Base-by-base conservation (phyloP, 2,797 vertebrate species). In the Serranus cabrilla region DNA sequence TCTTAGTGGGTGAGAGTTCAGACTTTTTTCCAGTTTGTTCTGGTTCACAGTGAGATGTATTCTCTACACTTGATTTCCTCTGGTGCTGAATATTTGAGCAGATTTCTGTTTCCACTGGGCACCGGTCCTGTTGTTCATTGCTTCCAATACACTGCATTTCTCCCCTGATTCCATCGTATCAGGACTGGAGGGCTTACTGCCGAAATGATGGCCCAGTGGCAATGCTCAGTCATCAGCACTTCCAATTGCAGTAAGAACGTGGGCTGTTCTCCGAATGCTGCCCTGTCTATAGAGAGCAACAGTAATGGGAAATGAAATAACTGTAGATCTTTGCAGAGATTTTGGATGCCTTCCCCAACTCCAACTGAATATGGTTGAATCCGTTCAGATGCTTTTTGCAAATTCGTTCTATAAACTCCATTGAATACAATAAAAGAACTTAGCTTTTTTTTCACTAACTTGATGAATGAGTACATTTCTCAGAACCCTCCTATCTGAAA, bases 401-500 rank as follows among this genome's bases (percentile, higher is more conserved):
- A 34, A 34, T 34, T 34, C 7, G 31, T 60, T 62, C 50, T 27
- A 62, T 9, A n/a, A 55, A 39, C 55, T 17, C 0, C 14, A 45
- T 17, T 10, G 39, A 49, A 17, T 42, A 2, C 23, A 73, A 18
- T 45, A 5, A 14, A 57, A 43, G 7, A 78, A 34, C 45, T 58
- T 13, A n/a, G 57, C 64, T 10, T 9, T 45, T 23, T 4, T 56
- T 11, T 64, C 23, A 31, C 34, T 25, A 31, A 42, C 46, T 27
- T 68, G 60, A 84, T 80, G 31, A 83, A 82, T 59, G 56, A 51
- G 20, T 43, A 21, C 27, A 34, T 50, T 73, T 82, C 74, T 47
- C 45, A 69, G 62, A 70, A 66, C 20, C 21, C 0, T 42, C 50
- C 20, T 69, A 78, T 82, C 77, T 66, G 21, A 34, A 72, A 51